Evolutionary conservation across 2,888 invertebrate genomes (phyloP).

Genomic region (Drosophila kokeensis): DNA sequence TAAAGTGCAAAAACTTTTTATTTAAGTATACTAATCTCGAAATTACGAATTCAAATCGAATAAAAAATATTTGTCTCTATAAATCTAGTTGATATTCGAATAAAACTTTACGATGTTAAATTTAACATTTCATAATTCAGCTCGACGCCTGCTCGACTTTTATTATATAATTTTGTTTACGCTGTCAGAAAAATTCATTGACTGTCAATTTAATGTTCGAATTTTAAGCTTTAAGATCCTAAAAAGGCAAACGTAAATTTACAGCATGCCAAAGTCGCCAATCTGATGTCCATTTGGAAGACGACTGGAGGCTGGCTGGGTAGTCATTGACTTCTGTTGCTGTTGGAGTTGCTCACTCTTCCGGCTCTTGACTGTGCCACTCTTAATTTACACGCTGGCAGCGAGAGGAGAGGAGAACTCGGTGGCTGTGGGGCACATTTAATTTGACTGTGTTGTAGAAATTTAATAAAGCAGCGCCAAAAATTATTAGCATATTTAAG

Average conservation of each 20-base stretch:
- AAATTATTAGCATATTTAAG: conserved; percentile 77
- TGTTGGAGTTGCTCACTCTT: conserved; percentile 8
- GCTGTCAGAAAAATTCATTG: conserved; percentile 20
- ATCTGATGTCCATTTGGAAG: conserved; percentile 43
- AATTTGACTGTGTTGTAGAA: conserved; percentile 67
- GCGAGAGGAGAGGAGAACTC: conserved; percentile 62
- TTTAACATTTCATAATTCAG: not conserved
- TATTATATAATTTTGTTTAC: conserved; percentile 42
- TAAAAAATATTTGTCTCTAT: not conserved
- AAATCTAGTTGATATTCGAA: not conserved
- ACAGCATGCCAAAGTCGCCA: conserved; percentile 29
- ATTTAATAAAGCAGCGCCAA: conserved; percentile 73
- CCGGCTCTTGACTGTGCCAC: conserved; percentile 16
- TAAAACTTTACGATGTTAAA: not conserved
- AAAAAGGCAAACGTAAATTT: conserved; percentile 48
- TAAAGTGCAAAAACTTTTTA: not conserved
- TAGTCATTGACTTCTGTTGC: conserved; percentile 26
- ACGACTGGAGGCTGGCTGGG: not conserved
- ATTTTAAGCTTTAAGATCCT: conserved; percentile 55
- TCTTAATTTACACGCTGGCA: conserved; percentile 64
- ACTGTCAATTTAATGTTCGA: conserved; percentile 52
- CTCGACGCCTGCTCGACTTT: conserved; percentile 17
- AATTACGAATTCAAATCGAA: not conserved
- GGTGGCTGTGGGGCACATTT: conserved; percentile 40
- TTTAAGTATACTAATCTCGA: not conserved